phyloP scores from a whole-genome alignment of 2,113 vertebrate species.

The Casuarius casuarius region DNA sequence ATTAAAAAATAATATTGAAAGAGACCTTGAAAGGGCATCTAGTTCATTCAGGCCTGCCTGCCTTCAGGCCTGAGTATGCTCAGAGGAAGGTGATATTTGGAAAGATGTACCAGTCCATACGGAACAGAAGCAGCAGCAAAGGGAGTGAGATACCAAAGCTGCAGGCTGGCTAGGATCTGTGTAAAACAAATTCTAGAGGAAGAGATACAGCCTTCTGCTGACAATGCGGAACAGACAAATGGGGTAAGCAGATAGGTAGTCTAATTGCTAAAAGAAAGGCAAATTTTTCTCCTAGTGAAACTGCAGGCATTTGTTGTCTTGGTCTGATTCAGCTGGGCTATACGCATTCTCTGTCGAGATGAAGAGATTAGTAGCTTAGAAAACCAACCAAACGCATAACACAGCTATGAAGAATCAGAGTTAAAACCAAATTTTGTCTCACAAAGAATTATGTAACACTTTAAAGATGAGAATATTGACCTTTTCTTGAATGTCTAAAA shows the following conservation, averaged over 20 bases:
- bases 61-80: background rate
- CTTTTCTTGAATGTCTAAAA: background rate
- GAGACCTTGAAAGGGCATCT: background rate
- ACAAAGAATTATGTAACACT: background rate
- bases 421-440: background rate
- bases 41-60: background rate
- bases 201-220: background rate
- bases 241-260: background rate
- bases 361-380: background rate
- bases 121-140: background rate
- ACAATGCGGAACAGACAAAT: background rate
- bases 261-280: background rate
- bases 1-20: background rate
- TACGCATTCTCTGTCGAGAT: background rate
- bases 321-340: background rate
- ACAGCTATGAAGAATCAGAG: background rate
- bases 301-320: background rate
- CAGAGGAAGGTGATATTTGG: background rate
- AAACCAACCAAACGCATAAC: background rate
- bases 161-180: background rate
- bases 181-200: background rate
- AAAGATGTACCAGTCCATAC: background rate
- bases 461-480: background rate
- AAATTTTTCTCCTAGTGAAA: background rate
- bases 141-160: fast-evolving